phyloP scores from a whole-genome alignment of 1,140 invertebrate species.

The Drosophila micromelanica region DNA sequence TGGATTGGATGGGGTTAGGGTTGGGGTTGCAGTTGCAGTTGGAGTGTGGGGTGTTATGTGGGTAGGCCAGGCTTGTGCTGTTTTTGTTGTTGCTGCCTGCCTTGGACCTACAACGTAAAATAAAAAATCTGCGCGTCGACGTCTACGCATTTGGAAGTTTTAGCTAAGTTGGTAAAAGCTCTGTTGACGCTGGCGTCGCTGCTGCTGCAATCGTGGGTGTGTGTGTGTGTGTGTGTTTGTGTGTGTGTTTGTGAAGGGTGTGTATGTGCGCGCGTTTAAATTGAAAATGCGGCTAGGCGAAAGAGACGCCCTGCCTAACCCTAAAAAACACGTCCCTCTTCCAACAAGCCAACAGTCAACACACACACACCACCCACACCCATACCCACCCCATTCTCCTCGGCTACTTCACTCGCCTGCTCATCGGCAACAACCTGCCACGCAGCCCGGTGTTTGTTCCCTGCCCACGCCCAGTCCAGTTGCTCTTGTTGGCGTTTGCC shows the following conservation, averaged over 20 bases:
- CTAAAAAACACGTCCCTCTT: conserved; percentile 1
- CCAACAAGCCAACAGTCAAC: no score
- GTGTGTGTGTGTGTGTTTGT: conserved; percentile 27
- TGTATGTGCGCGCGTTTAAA: conserved; percentile 60
- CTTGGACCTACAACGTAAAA: conserved; percentile 54
- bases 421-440: conserved; percentile 1
- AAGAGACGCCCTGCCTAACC: conserved; percentile 30
- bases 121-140: conserved; percentile 51
- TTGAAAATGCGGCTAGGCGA: conserved; percentile 68
- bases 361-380: no score
- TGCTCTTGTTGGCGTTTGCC: conserved; percentile 36
- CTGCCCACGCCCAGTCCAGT: conserved; percentile 31
- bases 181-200: conserved; percentile 18
- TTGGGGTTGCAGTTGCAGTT: conserved; percentile 8
- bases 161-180: conserved; percentile 66
- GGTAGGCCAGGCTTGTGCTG: background rate
- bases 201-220: conserved; percentile 31
- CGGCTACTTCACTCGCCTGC: background rate
- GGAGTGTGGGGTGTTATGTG: background rate
- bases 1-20: no score
- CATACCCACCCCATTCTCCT: background rate
- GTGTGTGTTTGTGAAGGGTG: conserved; percentile 16
- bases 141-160: conserved; percentile 77
- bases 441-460: conserved; percentile 13
- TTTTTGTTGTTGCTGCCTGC: conserved; percentile 15